Conservation (phyloP, 2,888 invertebrate species). For the Cryptocheilus praepositus region DNA sequence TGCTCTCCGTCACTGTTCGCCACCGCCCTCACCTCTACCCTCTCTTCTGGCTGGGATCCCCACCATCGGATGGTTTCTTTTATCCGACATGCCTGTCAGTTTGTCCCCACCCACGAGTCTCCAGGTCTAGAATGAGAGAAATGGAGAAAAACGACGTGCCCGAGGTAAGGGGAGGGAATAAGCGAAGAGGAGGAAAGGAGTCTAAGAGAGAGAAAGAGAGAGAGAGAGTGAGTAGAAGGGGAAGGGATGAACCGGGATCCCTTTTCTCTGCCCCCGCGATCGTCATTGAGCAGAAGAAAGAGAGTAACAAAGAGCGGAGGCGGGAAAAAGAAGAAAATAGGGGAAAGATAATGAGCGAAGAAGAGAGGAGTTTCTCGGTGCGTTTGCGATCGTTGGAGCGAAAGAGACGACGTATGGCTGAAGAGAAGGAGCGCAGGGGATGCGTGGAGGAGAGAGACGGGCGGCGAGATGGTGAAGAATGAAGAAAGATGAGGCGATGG, state of each 20-base stretch:
- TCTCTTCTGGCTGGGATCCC: constrained; percentile 16
- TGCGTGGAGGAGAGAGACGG: neutral
- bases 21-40: constrained; percentile 12
- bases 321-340: constrained; percentile 14
- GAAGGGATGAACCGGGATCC: neutral
- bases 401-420: constrained; percentile 22
- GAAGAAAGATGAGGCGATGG: neutral
- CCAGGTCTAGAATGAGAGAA: constrained; percentile 12
- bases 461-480: neutral
- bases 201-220: constrained; percentile 6
- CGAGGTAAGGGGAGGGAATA: constrained; percentile 2
- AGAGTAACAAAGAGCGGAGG: constrained; percentile 6
- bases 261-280: constrained; percentile 11
- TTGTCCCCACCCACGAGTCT: constrained; percentile 54
- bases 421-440: constrained; percentile 12
- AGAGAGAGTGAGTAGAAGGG: constrained; percentile 15
- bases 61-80: constrained; percentile 55
- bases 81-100: constrained; percentile 52
- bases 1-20: constrained; percentile 10
- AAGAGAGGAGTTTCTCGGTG: constrained; percentile 1
- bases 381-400: no score
- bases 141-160: constrained; percentile 13
- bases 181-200: neutral
- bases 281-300: constrained; percentile 12
- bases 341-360: constrained; percentile 5